Evolutionary conservation across 64 coral and sea anemone species (phyloP).

Genomic region (Montipora efflorescens): DNA sequence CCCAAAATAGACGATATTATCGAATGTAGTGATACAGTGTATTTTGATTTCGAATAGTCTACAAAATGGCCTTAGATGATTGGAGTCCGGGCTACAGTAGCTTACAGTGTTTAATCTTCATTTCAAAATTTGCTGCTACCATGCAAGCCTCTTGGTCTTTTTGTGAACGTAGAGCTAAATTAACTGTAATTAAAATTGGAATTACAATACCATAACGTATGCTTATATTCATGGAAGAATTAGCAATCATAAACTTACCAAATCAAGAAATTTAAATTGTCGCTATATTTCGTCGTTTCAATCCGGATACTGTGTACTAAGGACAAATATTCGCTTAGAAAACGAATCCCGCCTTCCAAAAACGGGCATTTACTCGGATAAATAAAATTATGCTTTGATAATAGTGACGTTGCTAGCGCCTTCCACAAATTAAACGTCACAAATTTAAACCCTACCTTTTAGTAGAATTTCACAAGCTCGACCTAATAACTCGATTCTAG

Average conservation of each 20-base stretch:
- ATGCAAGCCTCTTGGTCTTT: no score
- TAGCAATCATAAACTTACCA: background rate
- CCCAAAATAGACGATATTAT: no score
- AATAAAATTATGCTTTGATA: background rate
- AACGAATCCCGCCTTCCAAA: background rate
- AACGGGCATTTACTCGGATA: background rate
- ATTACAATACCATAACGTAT: background rate
- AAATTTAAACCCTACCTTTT: background rate
- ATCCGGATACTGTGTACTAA: no score
- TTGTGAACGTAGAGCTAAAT: no score
- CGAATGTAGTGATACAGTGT: no score
- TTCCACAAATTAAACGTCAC: background rate
- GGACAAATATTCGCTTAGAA: background rate
- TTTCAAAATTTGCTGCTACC: no score
- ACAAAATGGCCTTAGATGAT: no score
- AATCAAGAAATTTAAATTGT: background rate
- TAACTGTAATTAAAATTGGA: background rate
- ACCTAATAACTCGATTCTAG: background rate
- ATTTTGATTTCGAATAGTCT: no score
- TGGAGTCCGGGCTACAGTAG: no score
- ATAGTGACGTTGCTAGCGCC: background rate
- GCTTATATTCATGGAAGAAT: slow-evolving; percentile 2
- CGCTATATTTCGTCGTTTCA: background rate
- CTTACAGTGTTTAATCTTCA: no score
- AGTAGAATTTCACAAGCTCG: background rate